phyloP scores from a whole-genome alignment of 1,140 invertebrate genomes.

The Leptinotarsa texana region DNA sequence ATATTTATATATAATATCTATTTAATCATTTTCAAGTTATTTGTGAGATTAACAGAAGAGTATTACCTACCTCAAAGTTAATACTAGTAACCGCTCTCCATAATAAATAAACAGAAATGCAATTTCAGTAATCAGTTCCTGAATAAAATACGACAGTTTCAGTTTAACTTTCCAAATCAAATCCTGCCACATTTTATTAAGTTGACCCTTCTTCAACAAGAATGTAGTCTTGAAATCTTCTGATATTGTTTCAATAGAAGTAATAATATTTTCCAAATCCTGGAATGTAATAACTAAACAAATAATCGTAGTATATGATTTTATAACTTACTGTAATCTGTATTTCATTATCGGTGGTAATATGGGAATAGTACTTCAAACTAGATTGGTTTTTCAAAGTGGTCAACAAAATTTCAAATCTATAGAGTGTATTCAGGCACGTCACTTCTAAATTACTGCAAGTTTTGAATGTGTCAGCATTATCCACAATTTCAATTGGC shows the following conservation, averaged over 20 bases:
- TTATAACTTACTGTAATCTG: background rate
- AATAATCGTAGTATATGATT: background rate
- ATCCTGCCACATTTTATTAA: conserved; percentile 41
- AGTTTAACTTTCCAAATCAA: conserved; percentile 48
- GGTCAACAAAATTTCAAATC: conserved; percentile 32
- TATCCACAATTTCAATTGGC: conserved; percentile 42
- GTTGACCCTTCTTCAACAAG: conserved; percentile 24
- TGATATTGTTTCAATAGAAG: conserved; percentile 32
- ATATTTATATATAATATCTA: no score
- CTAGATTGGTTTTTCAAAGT: conserved; percentile 36
- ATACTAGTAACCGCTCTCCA: conserved; percentile 45
- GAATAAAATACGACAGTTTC: conserved; percentile 49
- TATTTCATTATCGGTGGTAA: conserved; percentile 30
- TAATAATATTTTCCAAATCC: conserved; percentile 42
- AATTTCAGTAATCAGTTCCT: conserved; percentile 48
- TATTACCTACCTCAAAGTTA: conserved; percentile 46
- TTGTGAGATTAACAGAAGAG: background rate
- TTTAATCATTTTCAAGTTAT: no score
- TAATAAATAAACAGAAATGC: conserved; percentile 47
- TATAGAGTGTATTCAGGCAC: conserved; percentile 35
- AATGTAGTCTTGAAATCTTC: conserved; percentile 34
- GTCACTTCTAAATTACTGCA: conserved; percentile 44
- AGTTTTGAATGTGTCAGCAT: conserved; percentile 36
- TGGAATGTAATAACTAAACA: conserved; percentile 26
- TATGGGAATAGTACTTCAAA: conserved; percentile 32